phyloP scores from a whole-genome alignment of 1,140 invertebrate genomes.

The Stenopsyche tienmushanensis region DNA sequence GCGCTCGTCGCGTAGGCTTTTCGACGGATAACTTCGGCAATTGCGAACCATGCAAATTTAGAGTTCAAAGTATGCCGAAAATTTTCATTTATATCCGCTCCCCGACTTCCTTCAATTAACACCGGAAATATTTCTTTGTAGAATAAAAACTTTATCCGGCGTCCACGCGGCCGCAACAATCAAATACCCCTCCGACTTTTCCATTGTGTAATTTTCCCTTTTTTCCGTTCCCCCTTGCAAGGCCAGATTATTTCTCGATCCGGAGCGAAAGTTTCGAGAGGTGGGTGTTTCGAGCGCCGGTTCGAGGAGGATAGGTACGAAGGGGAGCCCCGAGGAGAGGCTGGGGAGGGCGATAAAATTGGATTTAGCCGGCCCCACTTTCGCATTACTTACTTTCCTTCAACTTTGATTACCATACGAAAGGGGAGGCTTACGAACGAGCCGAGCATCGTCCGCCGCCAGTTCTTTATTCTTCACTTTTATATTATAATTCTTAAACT shows the following conservation, averaged over 20 bases:
- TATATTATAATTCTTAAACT: conserved; percentile 13
- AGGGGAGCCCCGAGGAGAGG: background rate
- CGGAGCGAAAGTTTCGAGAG: conserved; percentile 25
- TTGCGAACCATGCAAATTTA: background rate
- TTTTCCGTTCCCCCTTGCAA: conserved; percentile 18
- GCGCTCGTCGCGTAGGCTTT: background rate
- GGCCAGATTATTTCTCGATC: conserved; percentile 35
- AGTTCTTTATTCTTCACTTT: conserved; percentile 30
- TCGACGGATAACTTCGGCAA: background rate
- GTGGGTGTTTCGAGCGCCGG: conserved; percentile 10
- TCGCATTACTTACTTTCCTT: conserved; percentile 41
- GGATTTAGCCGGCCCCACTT: conserved; percentile 40
- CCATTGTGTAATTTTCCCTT: conserved; percentile 35
- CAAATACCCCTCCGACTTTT: conserved; percentile 29
- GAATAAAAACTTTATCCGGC: conserved; percentile 11
- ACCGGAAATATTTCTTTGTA: conserved; percentile 13
- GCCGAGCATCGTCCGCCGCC: conserved; percentile 12
- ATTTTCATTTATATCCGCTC: background rate
- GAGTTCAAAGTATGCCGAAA: background rate
- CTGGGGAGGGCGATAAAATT: conserved; percentile 37
- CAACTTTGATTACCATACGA: conserved; percentile 43
- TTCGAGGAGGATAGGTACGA: conserved; percentile 2
- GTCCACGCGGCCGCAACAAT: conserved; percentile 11
- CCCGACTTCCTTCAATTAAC: conserved; percentile 11
- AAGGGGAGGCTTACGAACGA: conserved; percentile 33